These are phyloP conservation scores for Hipposideros armiger DNA, from an alignment of 2,113 vertebrate genomes.

Conservation along the genomic window DNA sequence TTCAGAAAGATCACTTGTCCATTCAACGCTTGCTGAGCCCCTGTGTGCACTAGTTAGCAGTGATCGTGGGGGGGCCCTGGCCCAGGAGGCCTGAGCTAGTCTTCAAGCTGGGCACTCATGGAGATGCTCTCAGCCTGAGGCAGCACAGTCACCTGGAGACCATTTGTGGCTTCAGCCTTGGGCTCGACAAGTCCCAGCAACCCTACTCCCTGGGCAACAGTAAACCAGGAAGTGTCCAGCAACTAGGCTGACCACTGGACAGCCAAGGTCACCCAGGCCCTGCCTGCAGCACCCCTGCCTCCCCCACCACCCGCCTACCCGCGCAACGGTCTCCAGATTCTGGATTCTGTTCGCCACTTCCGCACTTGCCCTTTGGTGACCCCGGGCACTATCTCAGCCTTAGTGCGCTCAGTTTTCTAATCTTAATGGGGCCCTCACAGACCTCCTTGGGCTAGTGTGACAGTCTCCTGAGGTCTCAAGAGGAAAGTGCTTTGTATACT, in stretches of 20 bases:
- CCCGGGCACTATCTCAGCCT: background rate
- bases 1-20: background rate
- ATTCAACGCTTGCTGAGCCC: background rate
- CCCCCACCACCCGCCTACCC: background rate
- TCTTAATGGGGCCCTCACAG: background rate
- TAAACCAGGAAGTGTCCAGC: background rate
- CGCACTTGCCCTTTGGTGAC: accelerated
- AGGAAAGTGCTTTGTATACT: background rate
- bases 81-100: background rate
- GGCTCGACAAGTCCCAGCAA: background rate
- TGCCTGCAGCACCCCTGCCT: background rate
- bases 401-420: background rate
- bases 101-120: background rate
- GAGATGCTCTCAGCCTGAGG: background rate
- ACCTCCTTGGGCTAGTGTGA: background rate
- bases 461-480: background rate
- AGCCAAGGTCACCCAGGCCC: conserved; percentile 31
- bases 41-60: background rate
- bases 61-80: background rate
- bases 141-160: background rate
- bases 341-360: background rate
- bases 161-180: conserved; percentile 54
- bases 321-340: background rate
- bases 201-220: background rate
- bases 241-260: background rate